A percentile compares a stretch with the other conserved stretches of the same genome.
Conservation (phyloP, 2,888 invertebrate genomes). For the Sinhomidia bicolor region DNA sequence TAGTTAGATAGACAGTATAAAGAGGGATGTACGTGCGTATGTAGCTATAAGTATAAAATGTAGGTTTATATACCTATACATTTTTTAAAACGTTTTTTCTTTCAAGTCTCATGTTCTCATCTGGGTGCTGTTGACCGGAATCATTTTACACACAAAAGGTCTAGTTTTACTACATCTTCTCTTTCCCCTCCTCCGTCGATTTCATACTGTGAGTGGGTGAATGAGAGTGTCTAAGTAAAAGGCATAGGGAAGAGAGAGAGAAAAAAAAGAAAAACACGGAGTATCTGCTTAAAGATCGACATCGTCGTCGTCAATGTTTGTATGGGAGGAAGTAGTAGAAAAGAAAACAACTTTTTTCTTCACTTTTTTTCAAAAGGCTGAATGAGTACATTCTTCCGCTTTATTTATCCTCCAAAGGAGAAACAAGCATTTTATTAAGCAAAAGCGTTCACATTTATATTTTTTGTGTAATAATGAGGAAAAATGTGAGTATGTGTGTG, state of each 20-base stretch:
- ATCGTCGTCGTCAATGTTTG: not conserved
- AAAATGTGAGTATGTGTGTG: too few species aligned
- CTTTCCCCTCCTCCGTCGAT: not conserved
- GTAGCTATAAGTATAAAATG: not conserved
- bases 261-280: not conserved
- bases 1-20: not conserved
- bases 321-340: not conserved
- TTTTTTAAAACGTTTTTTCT: slow-evolving; percentile 27
- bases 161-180: not conserved
- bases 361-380: not conserved
- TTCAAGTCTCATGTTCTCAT: slow-evolving; percentile 33
- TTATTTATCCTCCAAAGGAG: not conserved
- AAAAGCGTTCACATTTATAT: not conserved
- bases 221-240: not conserved
- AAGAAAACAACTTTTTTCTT: not conserved
- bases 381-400: slow-evolving; percentile 29
- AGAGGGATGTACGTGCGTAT: not conserved
- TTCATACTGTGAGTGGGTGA: slow-evolving; percentile 17
- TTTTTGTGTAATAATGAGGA: too few species aligned
- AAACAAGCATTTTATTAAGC: not conserved
- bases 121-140: slow-evolving; percentile 58
- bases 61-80: not conserved
- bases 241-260: not conserved
- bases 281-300: not conserved
- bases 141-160: slow-evolving; percentile 47